Percentiles rank a stretch among this genome's conserved stretches.
These are phyloP conservation scores for Coturnix japonica DNA, from an alignment of 2,113 vertebrate species.

Conservation along the genomic window DNA sequence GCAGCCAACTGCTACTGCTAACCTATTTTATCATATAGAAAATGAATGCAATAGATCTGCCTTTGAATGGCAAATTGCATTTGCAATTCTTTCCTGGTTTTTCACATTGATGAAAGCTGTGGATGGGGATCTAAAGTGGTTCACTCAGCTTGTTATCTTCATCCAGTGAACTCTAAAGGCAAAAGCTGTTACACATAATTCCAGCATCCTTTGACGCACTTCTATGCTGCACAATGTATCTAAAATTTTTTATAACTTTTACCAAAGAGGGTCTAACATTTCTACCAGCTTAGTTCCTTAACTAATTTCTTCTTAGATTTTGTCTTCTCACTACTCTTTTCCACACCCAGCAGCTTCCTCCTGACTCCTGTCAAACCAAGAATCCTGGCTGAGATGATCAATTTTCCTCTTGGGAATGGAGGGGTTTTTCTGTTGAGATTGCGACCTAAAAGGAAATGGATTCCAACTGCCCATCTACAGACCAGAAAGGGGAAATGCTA, in stretches of 20 bases:
- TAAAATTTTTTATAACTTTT: background rate
- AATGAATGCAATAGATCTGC: constrained; percentile 3
- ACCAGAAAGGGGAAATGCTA: background rate
- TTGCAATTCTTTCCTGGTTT: constrained; percentile 2
- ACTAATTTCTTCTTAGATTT: background rate
- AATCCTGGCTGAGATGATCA: background rate
- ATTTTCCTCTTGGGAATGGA: background rate
- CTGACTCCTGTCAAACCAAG: background rate
- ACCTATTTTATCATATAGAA: background rate
- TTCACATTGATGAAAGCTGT: background rate
- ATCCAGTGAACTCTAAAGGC: background rate
- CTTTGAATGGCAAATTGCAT: constrained; percentile 29
- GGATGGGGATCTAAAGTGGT: background rate
- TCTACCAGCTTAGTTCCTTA: background rate
- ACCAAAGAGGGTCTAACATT: background rate
- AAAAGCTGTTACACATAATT: background rate
- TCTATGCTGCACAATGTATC: background rate
- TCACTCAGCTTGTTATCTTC: background rate
- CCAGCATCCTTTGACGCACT: background rate
- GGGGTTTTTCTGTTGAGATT: background rate
- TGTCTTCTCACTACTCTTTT: background rate
- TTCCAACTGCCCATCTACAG: background rate
- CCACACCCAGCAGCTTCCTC: background rate
- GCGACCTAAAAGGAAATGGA: background rate
- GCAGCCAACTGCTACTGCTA: background rate